Evolutionary conservation across 30 jellyfish, hydroid and myxozoan species (phyloP).

Genomic region (Chrysaora quinquecirrha): DNA sequence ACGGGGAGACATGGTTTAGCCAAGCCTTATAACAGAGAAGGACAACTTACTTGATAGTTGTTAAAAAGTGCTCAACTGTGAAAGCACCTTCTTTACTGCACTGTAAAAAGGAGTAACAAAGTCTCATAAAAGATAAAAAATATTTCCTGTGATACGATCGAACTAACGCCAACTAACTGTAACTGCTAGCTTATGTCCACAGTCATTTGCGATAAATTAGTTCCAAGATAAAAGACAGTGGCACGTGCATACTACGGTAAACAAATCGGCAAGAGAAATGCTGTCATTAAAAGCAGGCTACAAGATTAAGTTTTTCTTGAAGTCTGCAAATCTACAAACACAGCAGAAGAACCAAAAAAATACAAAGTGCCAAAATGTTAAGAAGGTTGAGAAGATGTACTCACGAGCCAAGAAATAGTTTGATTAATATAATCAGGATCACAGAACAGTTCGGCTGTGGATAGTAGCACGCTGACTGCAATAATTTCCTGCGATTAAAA

Average conservation of each 20-base stretch:
- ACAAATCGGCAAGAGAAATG: neutral
- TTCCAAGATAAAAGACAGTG: too few relatives aligned
- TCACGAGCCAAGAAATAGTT: slow-evolving; percentile 94
- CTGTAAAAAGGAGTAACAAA: slow-evolving; percentile 25
- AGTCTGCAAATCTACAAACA: too few relatives aligned
- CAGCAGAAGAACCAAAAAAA: too few relatives aligned
- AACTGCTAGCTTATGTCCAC: too few relatives aligned
- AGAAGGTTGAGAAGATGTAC: too few relatives aligned
- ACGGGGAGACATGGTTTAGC: neutral
- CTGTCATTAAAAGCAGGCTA: too few relatives aligned
- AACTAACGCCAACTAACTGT: too few relatives aligned
- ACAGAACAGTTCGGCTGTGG: slow-evolving; percentile 91
- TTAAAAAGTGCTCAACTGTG: slow-evolving; percentile 87
- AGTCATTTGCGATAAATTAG: too few relatives aligned
- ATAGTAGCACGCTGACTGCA: slow-evolving; percentile 89
- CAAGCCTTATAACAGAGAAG: neutral
- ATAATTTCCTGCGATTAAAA: slow-evolving; percentile 57
- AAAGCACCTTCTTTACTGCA: slow-evolving; percentile 92
- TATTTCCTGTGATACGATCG: too few relatives aligned
- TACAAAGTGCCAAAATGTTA: neutral
- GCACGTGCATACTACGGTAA: too few relatives aligned
- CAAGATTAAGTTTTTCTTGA: too few relatives aligned
- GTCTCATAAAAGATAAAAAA: too few relatives aligned
- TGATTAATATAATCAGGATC: slow-evolving; percentile 98
- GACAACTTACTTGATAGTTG: slow-evolving; percentile 82